These are phyloP conservation scores for Stenurella melanura DNA, from an alignment of 2,888 invertebrate genomes.

Conservation along the genomic window DNA sequence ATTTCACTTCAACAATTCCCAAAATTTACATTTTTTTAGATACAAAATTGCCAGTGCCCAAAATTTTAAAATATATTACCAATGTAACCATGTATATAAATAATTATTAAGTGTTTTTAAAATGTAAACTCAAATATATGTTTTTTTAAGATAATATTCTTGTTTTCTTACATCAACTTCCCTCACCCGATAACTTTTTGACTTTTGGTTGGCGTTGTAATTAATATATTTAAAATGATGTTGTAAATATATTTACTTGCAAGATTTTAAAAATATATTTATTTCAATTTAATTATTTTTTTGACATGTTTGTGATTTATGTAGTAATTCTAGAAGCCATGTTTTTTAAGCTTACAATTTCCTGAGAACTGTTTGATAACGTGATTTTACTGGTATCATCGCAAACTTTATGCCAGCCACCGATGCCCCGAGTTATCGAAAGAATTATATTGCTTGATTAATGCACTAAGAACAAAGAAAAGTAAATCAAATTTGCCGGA, in stretches of 20 bases:
- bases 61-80: background rate
- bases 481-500: background rate
- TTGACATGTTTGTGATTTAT: background rate
- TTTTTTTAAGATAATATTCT: slow-evolving; percentile 14
- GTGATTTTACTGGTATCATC: background rate
- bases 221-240: background rate
- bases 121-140: slow-evolving; percentile 29
- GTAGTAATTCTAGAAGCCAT: background rate
- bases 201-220: background rate
- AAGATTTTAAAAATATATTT: background rate
- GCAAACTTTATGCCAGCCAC: slow-evolving; percentile 11
- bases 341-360: background rate
- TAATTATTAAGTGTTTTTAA: slow-evolving; percentile 22
- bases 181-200: background rate
- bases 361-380: background rate
- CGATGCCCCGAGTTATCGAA: background rate
- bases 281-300: background rate
- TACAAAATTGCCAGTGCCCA: background rate
- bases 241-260: background rate
- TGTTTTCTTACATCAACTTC: background rate
- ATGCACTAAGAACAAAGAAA: background rate
- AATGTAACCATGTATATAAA: slow-evolving; percentile 28
- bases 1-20: background rate
- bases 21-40: slow-evolving; percentile 9
- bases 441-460: slow-evolving; percentile 7